Conservation (phyloP, 2,113 vertebrate genomes). For the Tychaedon coryphoeus region DNA sequence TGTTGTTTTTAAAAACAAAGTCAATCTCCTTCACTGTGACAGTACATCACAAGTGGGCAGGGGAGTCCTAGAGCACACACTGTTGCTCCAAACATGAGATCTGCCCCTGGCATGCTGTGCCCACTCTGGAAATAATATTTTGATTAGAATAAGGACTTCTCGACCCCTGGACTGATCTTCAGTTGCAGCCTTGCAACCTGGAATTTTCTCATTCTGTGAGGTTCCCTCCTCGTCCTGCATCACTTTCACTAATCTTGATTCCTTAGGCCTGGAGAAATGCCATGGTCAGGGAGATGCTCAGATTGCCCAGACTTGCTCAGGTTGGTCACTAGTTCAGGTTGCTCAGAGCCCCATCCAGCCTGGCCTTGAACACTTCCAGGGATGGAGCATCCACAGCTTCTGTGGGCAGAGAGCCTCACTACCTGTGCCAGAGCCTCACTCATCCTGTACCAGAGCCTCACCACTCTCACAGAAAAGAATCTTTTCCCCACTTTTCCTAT, state of each 20-base stretch:
- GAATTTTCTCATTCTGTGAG: neutral
- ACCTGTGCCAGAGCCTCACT: neutral
- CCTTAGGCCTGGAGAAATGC: neutral
- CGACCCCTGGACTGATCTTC: neutral
- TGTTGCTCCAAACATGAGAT: neutral
- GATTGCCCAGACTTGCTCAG: neutral
- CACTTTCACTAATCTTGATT: neutral
- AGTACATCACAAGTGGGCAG: neutral
- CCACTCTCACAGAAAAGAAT: neutral
- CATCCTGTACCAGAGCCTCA: neutral
- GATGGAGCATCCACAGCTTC: rapidly evolving
- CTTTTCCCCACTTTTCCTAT: neutral
- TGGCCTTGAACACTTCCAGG: neutral
- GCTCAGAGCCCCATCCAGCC: neutral
- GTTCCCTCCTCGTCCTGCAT: rapidly evolving
- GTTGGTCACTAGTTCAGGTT: neutral
- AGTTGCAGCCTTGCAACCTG: neutral
- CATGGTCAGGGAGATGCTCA: neutral
- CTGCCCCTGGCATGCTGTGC: rapidly evolving
- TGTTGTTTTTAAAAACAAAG: neutral
- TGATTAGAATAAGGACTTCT: neutral
- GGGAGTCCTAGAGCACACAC: neutral
- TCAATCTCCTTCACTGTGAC: neutral
- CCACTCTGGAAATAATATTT: neutral
- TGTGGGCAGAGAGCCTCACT: neutral